Base-by-base conservation (phyloP, 2,113 vertebrate genomes). In the Etheostoma spectabile region DNA sequence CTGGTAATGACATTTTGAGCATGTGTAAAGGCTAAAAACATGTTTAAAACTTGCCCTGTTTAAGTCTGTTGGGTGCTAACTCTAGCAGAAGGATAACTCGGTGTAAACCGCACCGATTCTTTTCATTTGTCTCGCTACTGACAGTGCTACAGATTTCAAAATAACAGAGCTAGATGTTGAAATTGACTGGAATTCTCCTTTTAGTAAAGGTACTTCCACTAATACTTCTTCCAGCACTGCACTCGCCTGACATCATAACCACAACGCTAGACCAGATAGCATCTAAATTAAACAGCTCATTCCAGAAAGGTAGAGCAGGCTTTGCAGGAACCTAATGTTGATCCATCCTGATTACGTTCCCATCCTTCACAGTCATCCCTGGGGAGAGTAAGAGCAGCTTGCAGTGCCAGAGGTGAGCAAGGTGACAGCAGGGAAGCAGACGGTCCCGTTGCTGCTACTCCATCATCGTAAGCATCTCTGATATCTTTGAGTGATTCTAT, bases 401-500 rank as follows among this genome's bases (percentile, higher is more conserved):
- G 1, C 46, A 33, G 53, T 8, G 8, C 35, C 5, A 7, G 49
- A 38, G 18, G 4, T 71, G 59, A 64, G 11, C n/a, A 6, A 27
- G n/a, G 5, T 60, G 46, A 24, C 24, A 14, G 35, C 56, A 64
- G 33, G 3, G 21, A 13, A 38, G 38, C 38, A 38, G 13, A 49
- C 1, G 51, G 42, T 18, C 55, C 19, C 60, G 45, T 24, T 55
- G n/a, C 1, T 62, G 22, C 27, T 57, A 5, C 76, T 76, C 48
- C 27, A 64, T 55, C 22, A 79, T 52, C 3, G 7, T 71, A 59
- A 74, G 48, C 10, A 59, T 24, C 35, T 74, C 42, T 71, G 51
- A 24, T 65, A 69, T 64, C 35, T 60, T 49, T 21, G 62, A 57
- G 22, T 45, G 21, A 70, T 33, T 63, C 24, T 19, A 4, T 48